phyloP scores from a whole-genome alignment of 2,113 vertebrate species.

The Prionailurus bengalensis region DNA sequence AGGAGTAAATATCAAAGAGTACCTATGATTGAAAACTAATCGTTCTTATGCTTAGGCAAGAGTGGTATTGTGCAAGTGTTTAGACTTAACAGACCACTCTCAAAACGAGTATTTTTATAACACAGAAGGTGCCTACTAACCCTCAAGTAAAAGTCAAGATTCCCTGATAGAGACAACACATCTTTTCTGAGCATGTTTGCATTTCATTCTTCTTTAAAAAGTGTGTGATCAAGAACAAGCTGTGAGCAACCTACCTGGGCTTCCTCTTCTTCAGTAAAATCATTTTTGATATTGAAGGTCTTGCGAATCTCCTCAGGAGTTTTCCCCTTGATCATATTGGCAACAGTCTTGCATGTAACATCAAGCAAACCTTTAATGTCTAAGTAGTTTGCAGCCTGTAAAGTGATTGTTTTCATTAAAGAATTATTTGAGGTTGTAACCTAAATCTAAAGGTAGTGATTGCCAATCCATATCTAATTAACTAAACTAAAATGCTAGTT shows the following conservation, averaged over 20 bases:
- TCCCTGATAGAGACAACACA: not conserved
- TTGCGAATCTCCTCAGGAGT: constrained; percentile 99
- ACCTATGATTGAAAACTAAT: not conserved
- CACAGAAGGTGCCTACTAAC: not conserved
- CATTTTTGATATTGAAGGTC: constrained; percentile 99
- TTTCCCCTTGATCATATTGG: constrained; percentile 99
- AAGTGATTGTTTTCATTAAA: constrained; percentile 65
- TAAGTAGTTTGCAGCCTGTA: constrained; percentile 98
- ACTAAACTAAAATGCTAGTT: constrained; percentile 16
- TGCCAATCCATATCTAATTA: constrained; percentile 13
- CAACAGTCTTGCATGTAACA: constrained; percentile 99
- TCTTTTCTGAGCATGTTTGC: not conserved
- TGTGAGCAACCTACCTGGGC: constrained; percentile 91
- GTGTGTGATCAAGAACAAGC: constrained; percentile 2
- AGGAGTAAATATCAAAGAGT: not conserved
- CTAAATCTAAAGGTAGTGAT: constrained; percentile 20
- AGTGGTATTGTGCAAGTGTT: not conserved
- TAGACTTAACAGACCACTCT: not conserved
- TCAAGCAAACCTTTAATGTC: constrained; percentile 99
- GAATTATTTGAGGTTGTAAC: constrained; percentile 5
- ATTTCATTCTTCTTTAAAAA: constrained; percentile 12
- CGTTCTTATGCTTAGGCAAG: constrained; percentile 21
- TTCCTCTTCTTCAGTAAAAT: constrained; percentile 99
- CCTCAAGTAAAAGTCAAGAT: not conserved
- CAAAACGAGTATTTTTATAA: not conserved